A percentile compares a stretch with the other conserved stretches of the same genome.
These are phyloP conservation scores for Cassiopea andromeda DNA, from an alignment of 30 jellyfish, hydroid and myxozoan species.

Conservation along the genomic window DNA sequence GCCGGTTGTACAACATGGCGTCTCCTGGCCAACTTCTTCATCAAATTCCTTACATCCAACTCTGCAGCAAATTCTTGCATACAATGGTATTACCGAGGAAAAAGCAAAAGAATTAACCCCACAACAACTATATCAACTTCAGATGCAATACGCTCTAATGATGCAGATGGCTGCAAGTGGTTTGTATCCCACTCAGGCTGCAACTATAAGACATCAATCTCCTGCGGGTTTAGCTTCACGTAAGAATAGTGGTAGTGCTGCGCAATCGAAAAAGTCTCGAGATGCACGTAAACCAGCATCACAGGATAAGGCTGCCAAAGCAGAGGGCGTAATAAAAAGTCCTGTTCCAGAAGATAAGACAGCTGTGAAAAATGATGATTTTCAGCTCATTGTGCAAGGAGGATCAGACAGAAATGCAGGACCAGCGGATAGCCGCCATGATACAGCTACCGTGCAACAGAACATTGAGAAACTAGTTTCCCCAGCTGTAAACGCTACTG, in stretches of 20 bases:
- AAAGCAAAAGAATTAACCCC: slow-evolving; percentile 71
- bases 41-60: slow-evolving; percentile 19
- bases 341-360: not conserved
- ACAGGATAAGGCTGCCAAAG: slow-evolving; percentile 5
- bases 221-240: slow-evolving; percentile 57
- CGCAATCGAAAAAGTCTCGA: slow-evolving; percentile 42
- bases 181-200: slow-evolving; percentile 31
- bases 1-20: slow-evolving; percentile 65
- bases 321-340: slow-evolving; percentile 9
- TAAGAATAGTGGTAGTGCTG: slow-evolving; percentile 34
- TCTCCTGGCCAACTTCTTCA: slow-evolving; percentile 66
- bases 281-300: slow-evolving; percentile 5
- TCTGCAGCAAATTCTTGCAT: slow-evolving; percentile 63
- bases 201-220: slow-evolving; percentile 36
- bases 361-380: not conserved
- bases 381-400: not conserved
- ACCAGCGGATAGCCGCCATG: not conserved
- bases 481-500: not conserved
- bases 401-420: not conserved
- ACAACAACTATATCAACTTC: slow-evolving; percentile 71
- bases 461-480: not conserved
- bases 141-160: slow-evolving; percentile 60
- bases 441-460: not conserved
- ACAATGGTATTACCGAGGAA: slow-evolving; percentile 65
- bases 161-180: slow-evolving; percentile 82